Evolutionary conservation across 1,140 invertebrate genomes (phyloP), one percentile per base, ranked within the genome.

Genomic region (Hyles vespertilio): DNA sequence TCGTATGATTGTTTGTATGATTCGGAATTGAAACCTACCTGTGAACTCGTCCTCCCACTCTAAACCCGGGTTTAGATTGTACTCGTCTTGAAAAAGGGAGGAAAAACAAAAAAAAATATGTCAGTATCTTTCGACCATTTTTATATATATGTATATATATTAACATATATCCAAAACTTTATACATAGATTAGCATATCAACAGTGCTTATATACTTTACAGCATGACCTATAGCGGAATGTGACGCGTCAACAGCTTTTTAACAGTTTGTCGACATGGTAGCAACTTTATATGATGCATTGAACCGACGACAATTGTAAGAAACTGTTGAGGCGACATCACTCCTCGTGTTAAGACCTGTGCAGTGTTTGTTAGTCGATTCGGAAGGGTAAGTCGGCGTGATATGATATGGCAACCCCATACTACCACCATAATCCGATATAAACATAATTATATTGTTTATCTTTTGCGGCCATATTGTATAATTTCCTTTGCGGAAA

Each of bases 21-120:
- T 77, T 79, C 82, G 76, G 86, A 85, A 62, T 89, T 90, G 91
- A 90, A 92, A 96, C 96, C 95, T 98, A 98, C 96, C 96, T 98
- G 96, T 96, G 92, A 98, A 98, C 92, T 99, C 97, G 96, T 98
- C 97, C 94, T 99, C 98, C 97, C 98, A 99, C 93, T 99, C 97
- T 97, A 98, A 97, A 95, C 96, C 96, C 92, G 96, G 96, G 94
- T 97, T 97, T 94, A 97, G 95, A 96, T 97, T 97, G 96, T 97
- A 97, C 93, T 97, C 96, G 93, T 97, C 96, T 97, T 96, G 94
- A 94, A 92, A 93, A 92, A 92, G 93, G 94, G 93, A 93, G 93
- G 92, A 94, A 93, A 85, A 92, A 87, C 78, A 78, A 84, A 91
- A 90, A 91, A 90, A 91, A 89, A 76, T 87, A 89, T 89, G 90